Percentiles rank a stretch among this genome's conserved stretches.
Conservation (phyloP, 2,888 invertebrate genomes). For the Drosophila nr. fundita region DNA sequence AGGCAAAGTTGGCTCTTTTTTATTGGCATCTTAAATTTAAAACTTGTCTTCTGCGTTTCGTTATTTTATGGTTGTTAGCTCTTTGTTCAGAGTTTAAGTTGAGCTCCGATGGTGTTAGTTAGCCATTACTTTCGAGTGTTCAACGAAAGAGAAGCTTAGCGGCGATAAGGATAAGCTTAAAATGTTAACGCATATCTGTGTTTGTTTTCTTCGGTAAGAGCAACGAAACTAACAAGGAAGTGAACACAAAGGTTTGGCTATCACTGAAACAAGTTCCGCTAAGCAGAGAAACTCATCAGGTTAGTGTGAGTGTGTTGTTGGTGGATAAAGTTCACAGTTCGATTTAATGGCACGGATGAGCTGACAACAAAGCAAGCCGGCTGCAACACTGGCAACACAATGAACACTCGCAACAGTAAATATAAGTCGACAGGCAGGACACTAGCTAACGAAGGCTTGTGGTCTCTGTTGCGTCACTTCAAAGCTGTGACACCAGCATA, state of each 20-base stretch:
- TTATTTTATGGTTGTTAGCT: neutral
- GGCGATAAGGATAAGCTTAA: slow-evolving; percentile 28
- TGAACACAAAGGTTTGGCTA: slow-evolving; percentile 33
- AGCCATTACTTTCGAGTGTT: slow-evolving; percentile 49
- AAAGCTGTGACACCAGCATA: slow-evolving; percentile 40
- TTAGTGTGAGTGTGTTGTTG: slow-evolving; percentile 5
- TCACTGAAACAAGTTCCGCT: slow-evolving; percentile 15
- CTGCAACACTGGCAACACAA: slow-evolving; percentile 18
- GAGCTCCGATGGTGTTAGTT: slow-evolving; percentile 38
- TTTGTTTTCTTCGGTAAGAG: slow-evolving; percentile 4
- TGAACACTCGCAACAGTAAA: slow-evolving; percentile 53
- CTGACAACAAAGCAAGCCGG: slow-evolving; percentile 60
- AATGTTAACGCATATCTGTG: slow-evolving; percentile 35
- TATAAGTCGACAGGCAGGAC: slow-evolving; percentile 44
- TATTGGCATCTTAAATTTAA: slow-evolving; percentile 2
- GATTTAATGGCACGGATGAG: slow-evolving; percentile 43
- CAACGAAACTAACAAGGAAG: slow-evolving; percentile 21
- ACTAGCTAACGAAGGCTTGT: slow-evolving; percentile 46
- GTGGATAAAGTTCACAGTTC: slow-evolving; percentile 50
- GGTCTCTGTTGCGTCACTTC: slow-evolving; percentile 19
- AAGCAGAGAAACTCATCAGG: slow-evolving; percentile 22
- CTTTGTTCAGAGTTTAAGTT: slow-evolving; percentile 6
- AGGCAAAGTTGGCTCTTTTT: neutral
- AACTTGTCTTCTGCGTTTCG: neutral
- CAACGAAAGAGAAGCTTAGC: slow-evolving; percentile 13